These are phyloP conservation scores for Poecilia velifera DNA, from an alignment of 2,797 vertebrate species.

Conservation along the genomic window DNA sequence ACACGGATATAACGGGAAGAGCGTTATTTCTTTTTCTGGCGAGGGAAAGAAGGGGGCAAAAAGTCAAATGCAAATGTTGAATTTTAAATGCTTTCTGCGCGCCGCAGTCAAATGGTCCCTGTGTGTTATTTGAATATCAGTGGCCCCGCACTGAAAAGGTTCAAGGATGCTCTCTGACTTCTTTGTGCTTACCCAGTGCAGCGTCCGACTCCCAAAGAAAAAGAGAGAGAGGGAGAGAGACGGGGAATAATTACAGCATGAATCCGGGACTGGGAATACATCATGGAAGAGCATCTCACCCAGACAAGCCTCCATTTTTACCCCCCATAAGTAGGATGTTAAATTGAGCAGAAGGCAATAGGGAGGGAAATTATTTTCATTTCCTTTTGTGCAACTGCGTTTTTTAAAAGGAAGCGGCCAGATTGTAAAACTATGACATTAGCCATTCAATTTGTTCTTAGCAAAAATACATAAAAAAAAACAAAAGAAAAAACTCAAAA, in stretches of 20 bases:
- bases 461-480: constrained; percentile 32
- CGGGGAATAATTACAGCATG: constrained; percentile 97
- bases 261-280: constrained; percentile 94
- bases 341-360: constrained; percentile 99
- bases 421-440: constrained; percentile 71
- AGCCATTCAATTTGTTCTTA: constrained; percentile 57
- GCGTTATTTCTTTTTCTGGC: constrained; percentile 83
- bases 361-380: constrained; percentile 99
- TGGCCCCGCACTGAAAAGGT: constrained; percentile 96
- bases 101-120: constrained; percentile 92
- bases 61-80: constrained; percentile 97
- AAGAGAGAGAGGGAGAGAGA: constrained; percentile 59
- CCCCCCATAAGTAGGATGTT: constrained; percentile 88
- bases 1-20: constrained; percentile 93
- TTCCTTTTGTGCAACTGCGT: constrained; percentile 89
- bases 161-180: constrained; percentile 99
- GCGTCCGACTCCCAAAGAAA: constrained; percentile 95
- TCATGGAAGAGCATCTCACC: constrained; percentile 94
- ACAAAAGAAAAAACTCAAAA: neutral
- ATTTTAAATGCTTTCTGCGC: constrained; percentile 92
- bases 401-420: constrained; percentile 54
- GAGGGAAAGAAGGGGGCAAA: constrained; percentile 85
- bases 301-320: constrained; percentile 84
- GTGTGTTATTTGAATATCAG: constrained; percentile 99
- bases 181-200: constrained; percentile 99